Conservation (phyloP, 2,113 vertebrate species). For the Vanacampus margaritifer region DNA sequence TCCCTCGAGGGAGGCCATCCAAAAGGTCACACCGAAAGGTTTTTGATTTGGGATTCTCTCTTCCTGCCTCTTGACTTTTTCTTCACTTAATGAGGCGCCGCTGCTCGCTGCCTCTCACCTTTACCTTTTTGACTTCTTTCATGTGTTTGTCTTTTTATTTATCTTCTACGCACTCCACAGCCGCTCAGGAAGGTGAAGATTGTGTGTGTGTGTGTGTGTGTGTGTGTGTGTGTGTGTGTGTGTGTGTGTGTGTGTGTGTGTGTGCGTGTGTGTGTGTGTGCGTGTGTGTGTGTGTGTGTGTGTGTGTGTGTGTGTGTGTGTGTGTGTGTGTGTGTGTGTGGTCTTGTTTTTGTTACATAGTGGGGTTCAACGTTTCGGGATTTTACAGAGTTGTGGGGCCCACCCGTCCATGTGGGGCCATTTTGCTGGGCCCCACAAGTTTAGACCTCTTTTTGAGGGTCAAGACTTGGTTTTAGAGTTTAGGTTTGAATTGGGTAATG, state of each 20-base stretch:
- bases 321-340: no score
- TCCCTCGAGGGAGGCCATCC: constrained; percentile 41
- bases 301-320: no score
- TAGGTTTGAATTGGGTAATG: no score
- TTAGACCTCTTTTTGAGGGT: no score
- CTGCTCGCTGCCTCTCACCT: constrained; percentile 44
- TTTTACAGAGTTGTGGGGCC: no score
- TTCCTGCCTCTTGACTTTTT: constrained; percentile 47
- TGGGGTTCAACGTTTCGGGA: no score
- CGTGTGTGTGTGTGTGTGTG: no score
- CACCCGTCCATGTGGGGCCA: no score
- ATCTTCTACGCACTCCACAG: constrained; percentile 8
- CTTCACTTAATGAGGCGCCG: constrained; percentile 56
- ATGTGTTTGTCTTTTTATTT: constrained; percentile 13
- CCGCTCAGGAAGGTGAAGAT: background rate
- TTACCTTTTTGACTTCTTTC: constrained; percentile 32
- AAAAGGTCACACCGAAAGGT: constrained; percentile 63
- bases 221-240: background rate
- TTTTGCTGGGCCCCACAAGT: no score
- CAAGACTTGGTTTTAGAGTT: no score
- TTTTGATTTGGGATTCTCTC: constrained; percentile 62
- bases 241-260: background rate
- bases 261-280: background rate
- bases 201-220: background rate
- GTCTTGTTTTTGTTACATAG: no score